Conservation (phyloP, 1,140 invertebrate species). For the Grapholita molesta region DNA sequence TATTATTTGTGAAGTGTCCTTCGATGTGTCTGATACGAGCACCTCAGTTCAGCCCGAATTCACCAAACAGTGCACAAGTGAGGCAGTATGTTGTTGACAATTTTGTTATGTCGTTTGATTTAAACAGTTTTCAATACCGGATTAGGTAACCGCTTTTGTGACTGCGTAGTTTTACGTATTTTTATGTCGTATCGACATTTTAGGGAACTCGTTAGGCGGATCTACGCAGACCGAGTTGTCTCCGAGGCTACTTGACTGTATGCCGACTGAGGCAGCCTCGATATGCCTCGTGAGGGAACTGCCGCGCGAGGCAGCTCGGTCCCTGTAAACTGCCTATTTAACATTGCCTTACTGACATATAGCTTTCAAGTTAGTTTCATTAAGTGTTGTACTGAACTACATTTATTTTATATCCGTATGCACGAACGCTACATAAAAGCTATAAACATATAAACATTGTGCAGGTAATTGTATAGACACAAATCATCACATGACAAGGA, state of each 20-base stretch:
- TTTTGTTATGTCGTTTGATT: conserved; percentile 1
- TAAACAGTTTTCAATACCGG: background rate
- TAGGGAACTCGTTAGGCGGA: background rate
- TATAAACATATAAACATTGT: too few species aligned
- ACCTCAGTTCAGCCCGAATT: background rate
- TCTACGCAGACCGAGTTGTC: too few species aligned
- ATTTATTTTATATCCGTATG: background rate
- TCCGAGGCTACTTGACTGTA: too few species aligned
- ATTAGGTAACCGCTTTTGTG: background rate
- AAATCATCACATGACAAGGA: too few species aligned
- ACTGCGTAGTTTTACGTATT: background rate
- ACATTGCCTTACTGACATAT: background rate
- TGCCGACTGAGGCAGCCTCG: too few species aligned
- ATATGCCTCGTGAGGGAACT: too few species aligned
- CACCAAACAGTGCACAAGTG: background rate
- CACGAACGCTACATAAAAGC: background rate
- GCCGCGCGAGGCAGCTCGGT: too few species aligned
- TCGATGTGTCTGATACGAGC: too few species aligned
- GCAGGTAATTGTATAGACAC: too few species aligned
- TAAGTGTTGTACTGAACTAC: background rate
- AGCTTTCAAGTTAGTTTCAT: background rate
- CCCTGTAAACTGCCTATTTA: too few species aligned
- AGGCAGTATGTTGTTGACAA: background rate
- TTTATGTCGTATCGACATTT: background rate
- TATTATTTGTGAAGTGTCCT: too few species aligned